Percentiles rank a stretch among this genome's conserved stretches.
Evolutionary conservation across 30 jellyfish, hydroid and myxozoan genomes (phyloP).

Genomic region (Cassiopea xamachana): DNA sequence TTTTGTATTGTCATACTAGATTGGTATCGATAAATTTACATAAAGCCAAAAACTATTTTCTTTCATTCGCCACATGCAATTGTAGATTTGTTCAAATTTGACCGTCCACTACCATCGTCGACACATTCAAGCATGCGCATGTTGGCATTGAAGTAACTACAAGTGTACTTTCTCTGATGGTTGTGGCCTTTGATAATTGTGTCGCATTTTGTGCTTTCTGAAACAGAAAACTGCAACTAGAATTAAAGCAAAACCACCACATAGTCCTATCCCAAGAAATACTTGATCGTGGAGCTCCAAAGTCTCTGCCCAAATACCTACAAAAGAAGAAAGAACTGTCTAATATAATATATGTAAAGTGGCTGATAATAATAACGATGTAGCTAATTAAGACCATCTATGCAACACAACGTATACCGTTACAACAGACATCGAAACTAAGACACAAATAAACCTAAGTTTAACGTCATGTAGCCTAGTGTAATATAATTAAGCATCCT

Average conservation of each 20-base stretch:
- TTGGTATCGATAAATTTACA: not conserved
- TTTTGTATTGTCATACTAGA: no score
- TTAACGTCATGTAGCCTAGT: no score
- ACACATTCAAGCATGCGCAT: not conserved
- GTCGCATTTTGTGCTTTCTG: constrained; percentile 7
- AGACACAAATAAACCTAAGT: no score
- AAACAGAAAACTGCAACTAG: not conserved
- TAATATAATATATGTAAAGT: not conserved
- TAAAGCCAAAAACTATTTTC: not conserved
- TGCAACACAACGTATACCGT: not conserved
- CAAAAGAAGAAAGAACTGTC: not conserved
- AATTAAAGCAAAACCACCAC: constrained; percentile 19
- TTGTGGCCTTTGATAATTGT: not conserved
- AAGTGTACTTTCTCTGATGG: not conserved
- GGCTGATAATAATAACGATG: not conserved
- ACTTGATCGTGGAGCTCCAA: constrained; percentile 44
- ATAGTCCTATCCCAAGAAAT: constrained; percentile 53
- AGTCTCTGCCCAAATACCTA: constrained; percentile 54
- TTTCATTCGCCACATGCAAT: not conserved
- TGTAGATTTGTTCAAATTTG: not conserved
- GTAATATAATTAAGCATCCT: no score
- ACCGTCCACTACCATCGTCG: not conserved
- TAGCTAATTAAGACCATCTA: not conserved
- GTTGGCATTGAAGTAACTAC: not conserved
- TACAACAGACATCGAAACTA: no score